Base-by-base conservation (phyloP, 1,140 invertebrate genomes). In the Polyergus mexicanus region DNA sequence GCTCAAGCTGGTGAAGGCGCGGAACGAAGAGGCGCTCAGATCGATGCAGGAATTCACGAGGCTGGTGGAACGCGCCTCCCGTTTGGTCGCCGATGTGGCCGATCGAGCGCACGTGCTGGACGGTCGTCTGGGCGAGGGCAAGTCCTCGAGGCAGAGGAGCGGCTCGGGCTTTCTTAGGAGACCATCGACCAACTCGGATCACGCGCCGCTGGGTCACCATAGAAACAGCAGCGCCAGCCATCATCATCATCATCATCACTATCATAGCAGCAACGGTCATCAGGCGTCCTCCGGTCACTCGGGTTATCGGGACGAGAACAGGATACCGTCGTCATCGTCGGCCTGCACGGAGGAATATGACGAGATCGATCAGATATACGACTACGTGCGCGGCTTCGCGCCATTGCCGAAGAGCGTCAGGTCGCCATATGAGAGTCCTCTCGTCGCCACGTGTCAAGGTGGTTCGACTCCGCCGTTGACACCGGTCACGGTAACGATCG, bases 341-440 rank as follows among this genome's bases (percentile, higher is more conserved):
- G 72, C 84, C 16, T 96, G 96, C 77, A 96, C 97, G 11, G 97
- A 98, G 92, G 98, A 99, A 89, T 99, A 99, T 94, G 98, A 99
- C 90, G 98, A 99, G 95, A 99, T 99, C 88, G 98, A 99, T 95
- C 98, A 99, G 94, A 98, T 99, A 84, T 99, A 99, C 94, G 98
- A 98, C 92, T 99, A 99, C 93, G 98, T 99, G 0, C 96, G 98
- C 65, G 98, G 98, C 0, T 98, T 99, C 91, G 98, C 98, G 16
- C 98, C 98, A 0, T 95, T 99, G 44, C 98, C 98, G 0, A 98
- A 98, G 93, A 97, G 96, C 91, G 96, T 98, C 38, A 96, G 97
- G 84, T 96, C 97, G 0, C 96, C 96, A 1, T 97, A 97, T 90
- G 96, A 96, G 47, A 94, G 91, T 62, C 92, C 92, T 7, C 71